phyloP scores from a whole-genome alignment of 2,888 invertebrate genomes.

The Acanthosepion pharaonis region DNA sequence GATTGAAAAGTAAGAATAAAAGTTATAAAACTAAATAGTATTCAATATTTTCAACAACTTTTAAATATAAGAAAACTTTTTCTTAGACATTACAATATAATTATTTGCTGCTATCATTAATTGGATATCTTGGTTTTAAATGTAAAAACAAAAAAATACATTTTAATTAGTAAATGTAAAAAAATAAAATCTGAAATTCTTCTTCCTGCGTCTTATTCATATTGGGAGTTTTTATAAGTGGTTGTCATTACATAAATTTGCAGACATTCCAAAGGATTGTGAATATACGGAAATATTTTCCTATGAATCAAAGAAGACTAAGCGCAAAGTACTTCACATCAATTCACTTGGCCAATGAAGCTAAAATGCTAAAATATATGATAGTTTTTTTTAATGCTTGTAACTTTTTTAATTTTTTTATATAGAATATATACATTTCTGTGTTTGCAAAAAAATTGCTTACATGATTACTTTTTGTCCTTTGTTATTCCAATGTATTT shows the following conservation, averaged over 20 bases:
- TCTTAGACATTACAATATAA: too few species aligned
- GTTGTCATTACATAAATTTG: constrained; percentile 6
- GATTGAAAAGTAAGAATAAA: neutral
- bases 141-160: neutral
- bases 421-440: neutral
- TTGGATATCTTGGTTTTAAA: too few species aligned
- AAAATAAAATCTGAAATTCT: neutral
- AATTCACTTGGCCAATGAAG: constrained; percentile 4
- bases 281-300: neutral
- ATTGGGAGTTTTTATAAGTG: neutral
- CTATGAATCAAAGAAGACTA: neutral
- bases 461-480: neutral
- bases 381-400: neutral
- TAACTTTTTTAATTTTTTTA: neutral
- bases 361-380: neutral
- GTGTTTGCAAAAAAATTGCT: neutral
- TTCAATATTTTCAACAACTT: too few species aligned
- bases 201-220: neutral
- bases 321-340: neutral
- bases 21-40: neutral
- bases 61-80: too few species aligned
- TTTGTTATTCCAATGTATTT: neutral
- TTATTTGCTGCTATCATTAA: too few species aligned
- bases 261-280: constrained; percentile 4
- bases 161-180: neutral